Evolutionary conservation across 2,113 vertebrate genomes (phyloP), one percentile per base, ranked within the genome.

Genomic region (Sorex fumeus): DNA sequence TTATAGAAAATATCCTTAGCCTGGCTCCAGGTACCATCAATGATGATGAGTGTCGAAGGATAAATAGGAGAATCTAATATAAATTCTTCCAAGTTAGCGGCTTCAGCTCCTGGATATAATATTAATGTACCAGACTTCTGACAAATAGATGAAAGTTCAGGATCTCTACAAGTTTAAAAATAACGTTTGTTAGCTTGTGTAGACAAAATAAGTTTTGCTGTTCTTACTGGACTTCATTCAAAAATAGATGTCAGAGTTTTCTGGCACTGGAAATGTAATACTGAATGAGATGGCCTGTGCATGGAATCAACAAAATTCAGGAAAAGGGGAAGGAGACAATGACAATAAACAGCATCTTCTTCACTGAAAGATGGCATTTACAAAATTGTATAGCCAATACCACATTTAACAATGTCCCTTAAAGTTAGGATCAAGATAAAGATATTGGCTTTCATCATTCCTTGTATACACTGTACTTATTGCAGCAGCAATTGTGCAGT

Each of bases 11-110:
- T 99, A 94, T 99, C 99, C 97, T 99, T 99, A 74, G 99, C 99
- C 93, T 99, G 99, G 94, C 99, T 99, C 99, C 99, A 99, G 8
- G 99, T 99, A 80, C 99, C 99, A 57, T 99, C 99, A 0, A 99
- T 99, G 83, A 99, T 98, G 92, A 99, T 98, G 95, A 99, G 97
- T 72, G 98, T 98, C 78, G 98, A 98, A 66, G 98, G 98, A 40
- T 96, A 95, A 18, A 94, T 60, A 78, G 97, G 96, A 69, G 97
- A 95, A 53, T 98, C 97, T 95, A 96, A 87, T 83, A 97, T 79
- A 95, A 98, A 84, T 81, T 98, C 98, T 97, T 98, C 99, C 96
- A 99, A 98, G 97, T 99, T 98, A 87, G 98, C 97, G 43, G 99
- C 99, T 75, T 98, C 98, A 57, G 98, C 98, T 60, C 99, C 99